Base-by-base conservation (phyloP, 2,888 invertebrate genomes). In the Chironomus tentans region DNA sequence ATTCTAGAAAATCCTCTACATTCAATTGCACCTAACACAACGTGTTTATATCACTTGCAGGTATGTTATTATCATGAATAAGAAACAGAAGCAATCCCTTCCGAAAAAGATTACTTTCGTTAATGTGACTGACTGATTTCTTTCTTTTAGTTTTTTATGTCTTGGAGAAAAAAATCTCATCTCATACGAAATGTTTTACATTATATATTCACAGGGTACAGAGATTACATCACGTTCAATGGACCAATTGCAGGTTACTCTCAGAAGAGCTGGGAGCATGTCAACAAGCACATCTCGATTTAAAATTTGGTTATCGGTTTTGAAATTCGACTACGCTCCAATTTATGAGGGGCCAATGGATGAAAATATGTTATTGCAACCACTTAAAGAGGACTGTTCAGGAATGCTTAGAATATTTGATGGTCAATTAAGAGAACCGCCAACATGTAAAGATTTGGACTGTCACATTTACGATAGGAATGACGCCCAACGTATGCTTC, bases 401-500 rank as follows among this genome's bases (percentile, higher is more conserved):
- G 93, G 93, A 78, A 92, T 92, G 85, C 85, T 94, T 79, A 91
- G 93, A 84, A 90, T 94, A 79, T 94, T 94, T 94, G 94, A 94
- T 82, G 94, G 94, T 2, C 91, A 92, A 70, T 86, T 92, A 80
- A 88, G 91, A 80, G 89, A 90, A 80, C 90, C 92, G 22, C 90
- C 90, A 18, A 87, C 88, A 47, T 93, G 93, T 84, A 92, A 92
- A 81, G 93, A 93, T 84, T 87, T 92, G 79, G 90, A 91, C 82
- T 93, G 93, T 77, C 84, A 85, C 80, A 81, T 72, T 79, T 82
- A 77, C 78, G 81, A 56, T 77, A 50, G 78, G 77, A 84, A 85
- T 3, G 86, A 84, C 78, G 85, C 85, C 2, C 85, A 85, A 77
- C 85, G 85, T 76, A 85, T 85, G 10, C 85, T 86, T 78, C 87